Conservation (phyloP, 2,797 vertebrate species). For the Dryobates pubescens region DNA sequence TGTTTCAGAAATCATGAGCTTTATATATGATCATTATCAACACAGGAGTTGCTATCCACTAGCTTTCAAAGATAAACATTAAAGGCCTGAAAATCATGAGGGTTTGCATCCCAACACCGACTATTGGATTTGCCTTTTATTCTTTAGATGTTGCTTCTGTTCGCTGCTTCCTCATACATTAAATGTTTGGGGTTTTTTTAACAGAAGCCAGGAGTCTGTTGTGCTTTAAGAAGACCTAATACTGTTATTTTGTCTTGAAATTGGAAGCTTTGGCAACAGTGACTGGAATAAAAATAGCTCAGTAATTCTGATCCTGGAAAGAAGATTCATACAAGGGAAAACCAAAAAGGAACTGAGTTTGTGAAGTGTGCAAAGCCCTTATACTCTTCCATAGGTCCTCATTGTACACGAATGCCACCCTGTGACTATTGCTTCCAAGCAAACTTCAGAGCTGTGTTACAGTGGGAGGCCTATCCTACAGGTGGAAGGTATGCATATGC, state of each 20-base stretch:
- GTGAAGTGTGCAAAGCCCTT: neutral
- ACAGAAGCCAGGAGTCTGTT: neutral
- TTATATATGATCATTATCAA: neutral
- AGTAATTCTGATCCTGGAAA: neutral
- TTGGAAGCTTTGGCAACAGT: neutral
- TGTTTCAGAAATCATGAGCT: neutral
- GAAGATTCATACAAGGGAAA: neutral
- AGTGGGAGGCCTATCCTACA: neutral
- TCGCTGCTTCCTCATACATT: neutral
- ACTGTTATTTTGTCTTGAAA: neutral
- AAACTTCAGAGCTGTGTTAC: neutral
- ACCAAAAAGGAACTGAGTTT: neutral
- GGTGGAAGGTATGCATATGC: accelerated
- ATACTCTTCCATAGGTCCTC: neutral
- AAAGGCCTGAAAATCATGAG: neutral
- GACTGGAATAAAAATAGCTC: neutral
- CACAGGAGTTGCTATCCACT: neutral
- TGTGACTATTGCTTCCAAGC: neutral
- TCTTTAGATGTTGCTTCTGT: neutral
- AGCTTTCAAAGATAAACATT: neutral
- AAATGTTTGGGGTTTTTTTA: neutral
- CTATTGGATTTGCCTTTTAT: neutral
- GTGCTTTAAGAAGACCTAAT: neutral
- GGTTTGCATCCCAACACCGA: neutral
- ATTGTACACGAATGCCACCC: neutral